Base-by-base conservation (phyloP, 1,140 invertebrate genomes). In the Cydia pomonella region DNA sequence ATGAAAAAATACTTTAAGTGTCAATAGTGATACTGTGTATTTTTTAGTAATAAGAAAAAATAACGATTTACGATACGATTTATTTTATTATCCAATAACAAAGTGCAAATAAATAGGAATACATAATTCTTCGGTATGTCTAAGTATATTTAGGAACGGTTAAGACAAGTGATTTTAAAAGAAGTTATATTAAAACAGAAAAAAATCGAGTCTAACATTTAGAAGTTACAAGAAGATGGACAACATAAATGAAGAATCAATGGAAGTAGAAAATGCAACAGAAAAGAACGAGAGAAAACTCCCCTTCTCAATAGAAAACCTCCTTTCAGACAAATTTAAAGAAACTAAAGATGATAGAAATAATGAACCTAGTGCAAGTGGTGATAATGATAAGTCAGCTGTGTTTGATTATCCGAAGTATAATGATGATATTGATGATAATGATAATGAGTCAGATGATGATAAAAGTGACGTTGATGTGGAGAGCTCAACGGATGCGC, bases 231-330 rank as follows among this genome's bases (percentile, higher is more conserved):
- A 77, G 69, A 78, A 76, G 76, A 80, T 84, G 77, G 53, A 59
- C 4, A 75, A 80, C 78, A 27, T 69, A n/a, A n/a, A n/a, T n/a
- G n/a, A n/a, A 72, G 71, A 72, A 72, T 25, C 77, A 16, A 84
- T 88, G 79, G 87, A 89, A 1, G 74, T 83, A 6, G 85, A 84
- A 1, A 76, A 83, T 2, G 79, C 50, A 84, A 75, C 74, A 25
- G 84, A 88, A 66, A 90, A 84, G 83, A 62, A 21, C 1, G 88
- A 91, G 73, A 75, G 78, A 2, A 91, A 87, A 79, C 76, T 92
- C 18, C 80, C 88, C 0, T 92, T 92, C 78, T 92, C 91, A 0
- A 92, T 92, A 50, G 91, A 91, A 16, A 91, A 77, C 79, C 82
- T 92, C 18, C 73, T 92, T 0, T 86, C 91, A 23, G 86, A 90